Conservation (phyloP, 2,888 invertebrate genomes). For the Apoda limacodes region DNA sequence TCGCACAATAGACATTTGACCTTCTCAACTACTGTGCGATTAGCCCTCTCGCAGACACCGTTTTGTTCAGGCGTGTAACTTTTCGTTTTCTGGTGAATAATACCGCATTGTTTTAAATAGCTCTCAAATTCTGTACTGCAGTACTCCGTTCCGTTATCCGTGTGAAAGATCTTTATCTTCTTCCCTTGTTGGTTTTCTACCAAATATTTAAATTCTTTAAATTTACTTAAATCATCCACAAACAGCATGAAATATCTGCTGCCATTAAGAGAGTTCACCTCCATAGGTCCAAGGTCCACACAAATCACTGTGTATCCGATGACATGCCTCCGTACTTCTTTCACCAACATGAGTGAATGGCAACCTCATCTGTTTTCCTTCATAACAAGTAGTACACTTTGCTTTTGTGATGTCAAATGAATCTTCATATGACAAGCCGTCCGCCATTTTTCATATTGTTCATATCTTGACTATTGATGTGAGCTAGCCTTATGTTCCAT, state of each 20-base stretch:
- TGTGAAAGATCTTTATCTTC: slow-evolving; percentile 13
- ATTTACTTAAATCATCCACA: slow-evolving; percentile 5
- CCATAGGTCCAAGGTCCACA: slow-evolving; percentile 14
- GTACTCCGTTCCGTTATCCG: slow-evolving; percentile 19
- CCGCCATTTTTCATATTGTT: slow-evolving; percentile 16
- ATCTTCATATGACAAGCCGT: slow-evolving; percentile 11
- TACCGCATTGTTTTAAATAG: slow-evolving; percentile 14
- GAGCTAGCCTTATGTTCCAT: slow-evolving; percentile 15
- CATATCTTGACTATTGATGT: slow-evolving; percentile 16
- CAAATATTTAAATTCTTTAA: slow-evolving; percentile 11
- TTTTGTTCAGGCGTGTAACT: slow-evolving; percentile 14
- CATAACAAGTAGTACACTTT: slow-evolving; percentile 13
- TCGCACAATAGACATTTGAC: slow-evolving; percentile 11
- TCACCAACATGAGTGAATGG: slow-evolving; percentile 6
- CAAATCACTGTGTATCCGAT: too few species aligned
- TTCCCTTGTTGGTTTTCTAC: slow-evolving; percentile 14
- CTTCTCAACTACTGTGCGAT: slow-evolving; percentile 14
- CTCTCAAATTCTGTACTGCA: slow-evolving; percentile 16
- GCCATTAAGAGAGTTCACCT: slow-evolving; percentile 1
- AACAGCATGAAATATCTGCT: slow-evolving; percentile 5
- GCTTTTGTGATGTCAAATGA: slow-evolving; percentile 5
- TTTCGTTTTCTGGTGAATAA: slow-evolving; percentile 17
- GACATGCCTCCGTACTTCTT: slow-evolving; percentile 3
- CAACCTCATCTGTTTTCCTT: slow-evolving; percentile 12
- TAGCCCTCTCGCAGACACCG: slow-evolving; percentile 11